Evolutionary conservation across 2,113 vertebrate species (phyloP).

Genomic region (Leptosomus discolor): DNA sequence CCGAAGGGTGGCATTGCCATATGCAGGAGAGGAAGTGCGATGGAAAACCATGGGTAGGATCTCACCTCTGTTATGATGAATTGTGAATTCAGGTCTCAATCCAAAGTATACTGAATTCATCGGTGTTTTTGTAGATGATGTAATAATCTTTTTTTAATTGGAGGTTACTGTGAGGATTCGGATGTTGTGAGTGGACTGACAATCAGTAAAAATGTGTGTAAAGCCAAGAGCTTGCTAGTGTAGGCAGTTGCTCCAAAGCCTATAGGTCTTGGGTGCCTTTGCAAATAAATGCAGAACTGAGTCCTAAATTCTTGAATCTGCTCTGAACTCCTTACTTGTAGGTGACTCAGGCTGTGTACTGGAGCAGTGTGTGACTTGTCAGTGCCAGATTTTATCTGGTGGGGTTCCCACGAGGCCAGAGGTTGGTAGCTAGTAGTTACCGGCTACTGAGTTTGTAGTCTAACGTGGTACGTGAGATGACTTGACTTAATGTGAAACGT

Average conservation of each 20-base stretch:
- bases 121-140: accelerated
- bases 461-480: accelerated
- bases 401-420: background rate
- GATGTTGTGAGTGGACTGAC: background rate
- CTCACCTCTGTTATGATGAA: no score
- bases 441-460: background rate
- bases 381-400: background rate
- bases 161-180: background rate
- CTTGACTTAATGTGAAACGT: accelerated
- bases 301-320: background rate
- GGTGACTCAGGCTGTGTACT: background rate
- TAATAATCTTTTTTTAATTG: background rate
- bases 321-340: background rate
- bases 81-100: background rate
- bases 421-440: background rate
- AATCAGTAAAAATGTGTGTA: background rate
- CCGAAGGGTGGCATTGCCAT: background rate
- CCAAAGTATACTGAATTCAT: background rate
- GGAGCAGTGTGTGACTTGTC: background rate
- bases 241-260: background rate
- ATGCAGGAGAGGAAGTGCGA: background rate
- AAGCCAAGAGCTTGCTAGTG: background rate
- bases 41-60: background rate
- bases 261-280: background rate
- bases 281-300: background rate